phyloP scores from a whole-genome alignment of 1,140 invertebrate species.

The Psilanteris sp. region DNA sequence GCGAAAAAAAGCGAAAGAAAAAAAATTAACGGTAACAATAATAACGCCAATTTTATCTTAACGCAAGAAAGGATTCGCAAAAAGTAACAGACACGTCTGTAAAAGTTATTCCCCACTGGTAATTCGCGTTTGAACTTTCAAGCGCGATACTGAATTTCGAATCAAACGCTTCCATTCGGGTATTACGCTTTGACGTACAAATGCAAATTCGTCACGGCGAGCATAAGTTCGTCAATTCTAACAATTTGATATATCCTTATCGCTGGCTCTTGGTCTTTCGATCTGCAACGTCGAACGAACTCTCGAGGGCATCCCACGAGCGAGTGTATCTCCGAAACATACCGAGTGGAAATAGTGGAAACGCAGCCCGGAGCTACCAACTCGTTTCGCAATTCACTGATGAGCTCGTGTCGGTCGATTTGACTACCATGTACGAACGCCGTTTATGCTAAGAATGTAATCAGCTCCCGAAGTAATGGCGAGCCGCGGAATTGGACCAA shows the following conservation, averaged over 20 bases:
- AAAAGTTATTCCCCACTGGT: no score
- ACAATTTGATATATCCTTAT: conserved; percentile 79
- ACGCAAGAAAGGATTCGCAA: no score
- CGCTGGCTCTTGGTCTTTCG: conserved; percentile 61
- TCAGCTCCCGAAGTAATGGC: conserved; percentile 7
- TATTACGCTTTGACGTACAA: no score
- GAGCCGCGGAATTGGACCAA: conserved; percentile 6
- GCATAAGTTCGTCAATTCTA: conserved; percentile 71
- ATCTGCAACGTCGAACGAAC: conserved; percentile 52
- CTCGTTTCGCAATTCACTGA: conserved; percentile 23
- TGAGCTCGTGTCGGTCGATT: conserved; percentile 20
- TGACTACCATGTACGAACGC: conserved; percentile 1
- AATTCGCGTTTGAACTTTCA: no score
- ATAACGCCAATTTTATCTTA: no score
- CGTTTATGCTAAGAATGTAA: conserved; percentile 27
- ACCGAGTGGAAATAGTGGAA: conserved; percentile 27
- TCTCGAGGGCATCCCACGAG: conserved; percentile 64
- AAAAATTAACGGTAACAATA: no score
- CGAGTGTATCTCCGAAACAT: conserved; percentile 35
- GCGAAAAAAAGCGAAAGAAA: no score
- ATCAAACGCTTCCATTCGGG: no score
- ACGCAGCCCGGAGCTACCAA: conserved; percentile 13
- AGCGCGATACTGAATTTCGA: no score
- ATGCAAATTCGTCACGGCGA: no score
- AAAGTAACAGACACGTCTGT: no score